Base-by-base conservation (phyloP, 2,113 vertebrate species). In the Tylochromis polylepis region DNA sequence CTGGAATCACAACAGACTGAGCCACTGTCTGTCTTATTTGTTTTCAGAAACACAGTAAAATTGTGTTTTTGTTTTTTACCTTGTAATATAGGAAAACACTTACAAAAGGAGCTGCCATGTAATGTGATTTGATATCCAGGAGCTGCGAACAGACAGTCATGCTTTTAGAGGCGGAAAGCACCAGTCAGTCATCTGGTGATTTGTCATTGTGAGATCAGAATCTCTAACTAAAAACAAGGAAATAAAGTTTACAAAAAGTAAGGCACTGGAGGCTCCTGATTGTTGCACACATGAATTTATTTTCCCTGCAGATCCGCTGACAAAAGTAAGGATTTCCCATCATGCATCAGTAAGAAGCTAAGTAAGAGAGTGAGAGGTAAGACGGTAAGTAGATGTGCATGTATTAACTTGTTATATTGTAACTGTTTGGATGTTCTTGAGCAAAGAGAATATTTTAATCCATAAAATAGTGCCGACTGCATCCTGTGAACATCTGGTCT, bases 81-180 rank as follows among this genome's bases (percentile, higher is more conserved):
- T 46, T 11, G 0, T 2, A 46, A 29, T 72, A 29, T 0, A 27
- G 46, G 20, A 49, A 72, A 72, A 72, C 2, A 0, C 1, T 0
- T 72, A 46, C 38, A 72, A 46, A 4, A 27, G 5, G 14, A 46
- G 38, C 38, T 29, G 9, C 41, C 15, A 18, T 29, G 67, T 49
- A 75, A 1, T 10, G 41, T 0, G 8, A n/a, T n/a, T 20, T 53
- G 18, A 20, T 14, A 14, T 20, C 1, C 67, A 75, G 15, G 41
- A 49, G 43, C n/a, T n/a, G n/a, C n/a, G n/a, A n/a, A n/a, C 43
- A 46, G 43, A 49, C 41, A 11, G 3, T 27, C 15, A 72, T 0
- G 22, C 1, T 72, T 46, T 27, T 6, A 43, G 38, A 72, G 14
- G 16, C 16, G 8, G 38, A 43, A 41, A 3, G 65, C 14, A 72